Evolutionary conservation across 2,888 invertebrate genomes (phyloP), one percentile per base, ranked within the genome.

Genomic region (Nebria brevicollis): DNA sequence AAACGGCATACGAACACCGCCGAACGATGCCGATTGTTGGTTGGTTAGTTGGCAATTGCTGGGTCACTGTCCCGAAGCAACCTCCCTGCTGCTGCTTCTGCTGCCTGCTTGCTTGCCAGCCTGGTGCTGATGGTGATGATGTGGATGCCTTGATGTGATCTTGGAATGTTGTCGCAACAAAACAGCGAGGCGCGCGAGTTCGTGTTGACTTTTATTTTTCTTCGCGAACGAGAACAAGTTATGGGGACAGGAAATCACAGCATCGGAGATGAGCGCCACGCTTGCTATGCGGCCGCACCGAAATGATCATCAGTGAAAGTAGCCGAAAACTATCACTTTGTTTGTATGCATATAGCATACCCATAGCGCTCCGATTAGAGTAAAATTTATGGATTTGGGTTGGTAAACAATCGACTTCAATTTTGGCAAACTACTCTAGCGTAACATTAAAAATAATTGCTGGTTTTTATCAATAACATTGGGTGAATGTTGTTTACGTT

Each of bases 61-160:
- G 85, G 88, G 89, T 89, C 88, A 88, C 87, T 88, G 88, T 87
- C 88, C 89, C 88, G 87, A 86, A 79, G 75, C 79, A 79, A 75
- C 79, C 79, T 79, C 79, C 75, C 70, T 41, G 70, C 54, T 54
- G 54, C 7, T 54, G 54, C 54, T 54, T 43, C 54, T 54, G 54
- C 7, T 54, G 54, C 54, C 8, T 34, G 34, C 34, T 34, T 34
- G 34, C 34, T 34, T 34, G 34, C 20, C 20, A 20, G 20, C 20
- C 20, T 76, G 66, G 41, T 43, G 43, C 54, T 20, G 20, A 75
- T 42, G 65, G 65, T 68, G 26, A n/a, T 11, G 68, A 25, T 25
- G 26, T 68, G 68, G 20, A 68, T 26, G 68, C 20, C 20, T 68
- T 68, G 68, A 68, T 20, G 41, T 70, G 70, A 70, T 70, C 70